phyloP scores from a whole-genome alignment of 2,113 vertebrate species.

The Stegostoma tigrinum region DNA sequence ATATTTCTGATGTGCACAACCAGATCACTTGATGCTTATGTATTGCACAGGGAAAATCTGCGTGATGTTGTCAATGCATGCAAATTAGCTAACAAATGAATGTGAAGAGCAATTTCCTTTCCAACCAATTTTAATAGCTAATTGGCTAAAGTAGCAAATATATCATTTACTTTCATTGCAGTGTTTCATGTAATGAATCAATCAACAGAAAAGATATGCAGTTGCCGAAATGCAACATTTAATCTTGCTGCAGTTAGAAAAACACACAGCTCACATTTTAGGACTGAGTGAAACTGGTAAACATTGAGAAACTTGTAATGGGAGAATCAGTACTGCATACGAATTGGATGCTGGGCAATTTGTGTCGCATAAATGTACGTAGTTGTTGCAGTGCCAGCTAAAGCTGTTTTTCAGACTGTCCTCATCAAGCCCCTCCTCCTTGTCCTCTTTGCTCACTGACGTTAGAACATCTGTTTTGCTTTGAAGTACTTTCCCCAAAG shows the following conservation, averaged over 20 bases:
- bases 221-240: not conserved
- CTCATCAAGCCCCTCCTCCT: not conserved
- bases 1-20: not conserved
- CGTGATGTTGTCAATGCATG: not conserved
- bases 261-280: not conserved
- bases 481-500: not conserved
- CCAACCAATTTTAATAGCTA: not conserved
- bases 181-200: not conserved
- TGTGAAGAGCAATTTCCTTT: not conserved
- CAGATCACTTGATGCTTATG: not conserved
- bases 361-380: not conserved
- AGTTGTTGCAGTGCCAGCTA: not conserved
- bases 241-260: not conserved
- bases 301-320: not conserved
- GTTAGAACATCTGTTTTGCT: not conserved
- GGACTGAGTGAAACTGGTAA: not conserved
- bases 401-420: not conserved
- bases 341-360: not conserved
- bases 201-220: not conserved
- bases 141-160: not conserved
- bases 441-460: not conserved
- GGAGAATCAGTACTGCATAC: not conserved
- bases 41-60: not conserved
- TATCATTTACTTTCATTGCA: not conserved
- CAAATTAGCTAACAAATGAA: not conserved